Evolutionary conservation across 2,113 vertebrate species (phyloP), one percentile per base, ranked within the genome.

Genomic region (Mesembrinibis cayennensis): DNA sequence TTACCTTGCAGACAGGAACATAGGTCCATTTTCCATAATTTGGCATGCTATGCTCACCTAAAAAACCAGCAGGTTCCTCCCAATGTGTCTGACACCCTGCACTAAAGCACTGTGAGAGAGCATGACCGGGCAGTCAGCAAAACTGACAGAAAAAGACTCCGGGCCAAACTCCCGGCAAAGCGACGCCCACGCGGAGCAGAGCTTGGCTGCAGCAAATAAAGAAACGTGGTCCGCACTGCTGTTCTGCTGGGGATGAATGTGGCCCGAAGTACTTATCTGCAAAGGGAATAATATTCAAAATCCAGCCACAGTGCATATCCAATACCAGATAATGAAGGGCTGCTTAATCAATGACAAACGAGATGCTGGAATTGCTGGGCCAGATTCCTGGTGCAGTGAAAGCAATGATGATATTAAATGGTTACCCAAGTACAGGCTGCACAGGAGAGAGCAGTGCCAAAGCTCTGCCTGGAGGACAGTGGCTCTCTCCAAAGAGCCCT

Each of bases 121-220:
- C n/a, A 63, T 3, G 69, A 40, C 9, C 0, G 0, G 89, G 50
- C 63, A 74, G 56, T 4, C 59, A 74, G 65, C 25, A 59, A 16
- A 53, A 69, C 52, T n/a, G 71, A n/a, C 0, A 32, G 49, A 42
- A 72, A 59, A 87, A 83, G 56, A 44, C 70, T 94, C 62, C 7
- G 1, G 38, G 81, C 26, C 58, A 69, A 88, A 23, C 69, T 71
- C 82, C 58, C 0, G 0, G 47, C 63, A n/a, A 26, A 22, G 3
- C 0, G 0, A n/a, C 2, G 0, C 69, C 32, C 63, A 82, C 13
- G 2, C 7, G 2, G 84, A 89, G 69, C 72, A 76, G 42, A 84
- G 61, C 32, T 6, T 67, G 67, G 77, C 77, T 67, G 38, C 77
- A 87, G 77, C 65, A 82, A 86, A 69, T 88, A 45, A 38, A 87